Evolutionary conservation across 2,888 invertebrate species (phyloP).

Genomic region (Agrochola circellaris): DNA sequence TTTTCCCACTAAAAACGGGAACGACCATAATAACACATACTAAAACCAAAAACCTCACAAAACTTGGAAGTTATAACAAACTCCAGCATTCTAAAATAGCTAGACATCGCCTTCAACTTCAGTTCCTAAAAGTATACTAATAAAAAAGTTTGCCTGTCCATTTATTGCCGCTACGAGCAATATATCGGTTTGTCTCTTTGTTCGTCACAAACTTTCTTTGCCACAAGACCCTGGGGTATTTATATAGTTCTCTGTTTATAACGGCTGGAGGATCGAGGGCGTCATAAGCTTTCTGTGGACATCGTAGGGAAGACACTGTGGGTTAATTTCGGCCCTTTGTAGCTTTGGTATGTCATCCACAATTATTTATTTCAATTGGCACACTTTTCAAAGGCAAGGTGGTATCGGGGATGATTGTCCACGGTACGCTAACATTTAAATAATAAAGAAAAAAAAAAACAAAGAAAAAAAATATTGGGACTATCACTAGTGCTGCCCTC

Average conservation of each 20-base stretch:
- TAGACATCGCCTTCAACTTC: constrained; percentile 65
- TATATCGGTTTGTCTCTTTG: constrained; percentile 70
- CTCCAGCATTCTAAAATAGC: constrained; percentile 56
- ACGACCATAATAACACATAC: constrained; percentile 24
- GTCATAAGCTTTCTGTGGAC: constrained; percentile 3
- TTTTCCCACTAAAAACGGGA: too few relatives aligned
- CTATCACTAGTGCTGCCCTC: too few relatives aligned
- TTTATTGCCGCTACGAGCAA: constrained; percentile 70
- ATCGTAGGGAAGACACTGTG: too few relatives aligned
- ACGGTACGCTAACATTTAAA: too few relatives aligned
- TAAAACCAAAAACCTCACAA: constrained; percentile 43
- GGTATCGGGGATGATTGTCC: too few relatives aligned
- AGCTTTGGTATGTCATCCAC: too few relatives aligned
- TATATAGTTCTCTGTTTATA: constrained; percentile 36
- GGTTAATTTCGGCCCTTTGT: too few relatives aligned
- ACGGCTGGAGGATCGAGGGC: constrained; percentile 3
- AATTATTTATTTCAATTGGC: too few relatives aligned
- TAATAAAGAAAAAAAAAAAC: too few relatives aligned
- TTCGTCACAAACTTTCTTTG: constrained; percentile 56
- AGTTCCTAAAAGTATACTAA: constrained; percentile 71
- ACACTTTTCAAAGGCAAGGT: too few relatives aligned
- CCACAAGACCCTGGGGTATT: constrained; percentile 60
- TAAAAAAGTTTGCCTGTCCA: constrained; percentile 74
- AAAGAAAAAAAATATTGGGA: too few relatives aligned
- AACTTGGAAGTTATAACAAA: constrained; percentile 45